Base-by-base conservation (phyloP, 2,797 vertebrate genomes). In the Salarias fasciatus region DNA sequence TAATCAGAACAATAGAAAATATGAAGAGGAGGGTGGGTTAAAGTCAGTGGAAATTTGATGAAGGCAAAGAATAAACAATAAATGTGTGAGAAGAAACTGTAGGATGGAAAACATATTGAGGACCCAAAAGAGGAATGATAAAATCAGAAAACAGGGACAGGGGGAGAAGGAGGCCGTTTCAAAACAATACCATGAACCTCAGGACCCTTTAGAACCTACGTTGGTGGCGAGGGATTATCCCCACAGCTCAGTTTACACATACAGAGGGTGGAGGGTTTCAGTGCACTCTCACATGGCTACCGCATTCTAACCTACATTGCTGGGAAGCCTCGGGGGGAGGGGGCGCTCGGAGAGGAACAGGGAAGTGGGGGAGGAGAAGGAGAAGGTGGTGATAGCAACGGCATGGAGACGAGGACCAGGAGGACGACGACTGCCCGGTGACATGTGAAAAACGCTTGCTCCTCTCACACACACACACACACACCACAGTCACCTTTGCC, bases 401-500 rank as follows among this genome's bases (percentile, higher is more conserved):
- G 38, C 36, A 28, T 60, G 35, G 46, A 38, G 55, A 18, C 1
- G 18, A 24, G 18, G 55, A 18, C 1, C 18, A 24, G 18, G 33
- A 6, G 33, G 45, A 15, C 13, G 4, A 13, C 45, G 47, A 51
- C 69, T 62, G 77, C 59, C 54, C 57, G 60, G 49, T 38, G 65
- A 75, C 59, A 11, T 35, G n/a, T n/a, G 46, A 30, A 14, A 71
- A 53, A 15, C 9, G n/a, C n/a, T n/a, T n/a, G n/a, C 12, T 10
- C 64, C 15, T 29, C 14, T 53, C 41, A 11, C 31, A 56, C 35
- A 15, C 50, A 46, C 11, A 29, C 59, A 58, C 53, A 2, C 18
- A 24, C 18, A 24, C 18, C n/a, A 6, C 41, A n/a, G 15, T 76
- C 72, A 88, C 86, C 86, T 89, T 87, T 88, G 77, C 51, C 85